These are phyloP conservation scores for Bombus turneri DNA, from an alignment of 1,140 invertebrate genomes.

Conservation along the genomic window DNA sequence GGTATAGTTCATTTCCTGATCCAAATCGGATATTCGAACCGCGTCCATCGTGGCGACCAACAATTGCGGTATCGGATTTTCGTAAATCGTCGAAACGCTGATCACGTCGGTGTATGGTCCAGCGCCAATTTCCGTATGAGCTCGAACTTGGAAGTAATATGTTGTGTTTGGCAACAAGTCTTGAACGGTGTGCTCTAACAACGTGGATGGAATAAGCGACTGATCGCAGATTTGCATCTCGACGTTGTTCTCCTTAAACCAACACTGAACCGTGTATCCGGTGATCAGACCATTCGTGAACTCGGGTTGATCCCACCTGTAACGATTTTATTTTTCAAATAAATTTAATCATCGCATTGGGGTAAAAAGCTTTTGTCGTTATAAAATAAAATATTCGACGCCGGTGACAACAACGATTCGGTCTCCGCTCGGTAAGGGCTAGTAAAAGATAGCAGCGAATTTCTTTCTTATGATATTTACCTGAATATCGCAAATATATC, in stretches of 20 bases:
- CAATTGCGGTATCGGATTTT: conserved; percentile 90
- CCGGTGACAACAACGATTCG: too few species aligned
- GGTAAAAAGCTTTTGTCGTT: too few species aligned
- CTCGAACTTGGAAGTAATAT: conserved; percentile 91
- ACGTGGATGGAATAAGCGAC: conserved; percentile 65
- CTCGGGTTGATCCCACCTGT: conserved; percentile 89
- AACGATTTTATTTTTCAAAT: conserved; percentile 37
- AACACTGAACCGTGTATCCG: conserved; percentile 88
- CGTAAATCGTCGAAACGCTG: conserved; percentile 85
- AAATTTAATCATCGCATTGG: too few species aligned
- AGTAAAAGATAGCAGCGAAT: too few species aligned
- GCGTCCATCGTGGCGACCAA: conserved; percentile 88
- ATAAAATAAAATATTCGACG: too few species aligned
- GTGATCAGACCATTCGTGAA: conserved; percentile 88
- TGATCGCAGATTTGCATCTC: conserved; percentile 73
- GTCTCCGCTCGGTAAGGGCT: too few species aligned
- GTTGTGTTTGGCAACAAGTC: conserved; percentile 85
- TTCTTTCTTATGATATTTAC: conserved; percentile 53
- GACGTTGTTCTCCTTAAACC: conserved; percentile 79
- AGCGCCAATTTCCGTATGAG: conserved; percentile 89
- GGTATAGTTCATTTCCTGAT: conserved; percentile 84
- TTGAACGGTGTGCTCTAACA: conserved; percentile 83
- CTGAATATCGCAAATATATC: conserved; percentile 83
- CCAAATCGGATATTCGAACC: conserved; percentile 89
- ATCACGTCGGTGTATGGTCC: conserved; percentile 86